Conservation (phyloP, 2,113 vertebrate genomes). For the Motacilla alba region DNA sequence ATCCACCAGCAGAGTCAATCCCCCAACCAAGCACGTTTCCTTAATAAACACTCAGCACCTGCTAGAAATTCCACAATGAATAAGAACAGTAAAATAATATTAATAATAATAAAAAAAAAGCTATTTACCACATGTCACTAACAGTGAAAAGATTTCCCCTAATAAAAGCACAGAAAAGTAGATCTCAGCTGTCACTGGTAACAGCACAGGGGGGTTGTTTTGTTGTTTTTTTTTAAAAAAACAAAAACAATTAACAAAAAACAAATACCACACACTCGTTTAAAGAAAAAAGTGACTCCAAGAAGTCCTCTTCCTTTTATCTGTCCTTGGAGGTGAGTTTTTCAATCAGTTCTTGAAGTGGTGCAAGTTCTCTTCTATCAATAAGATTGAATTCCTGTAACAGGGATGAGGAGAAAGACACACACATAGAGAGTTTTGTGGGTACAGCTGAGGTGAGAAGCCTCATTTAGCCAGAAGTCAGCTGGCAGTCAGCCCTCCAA, state of each 20-base stretch:
- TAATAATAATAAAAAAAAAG: background rate
- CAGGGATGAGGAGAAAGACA: background rate
- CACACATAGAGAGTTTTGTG: background rate
- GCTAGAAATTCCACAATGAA: conserved; percentile 59
- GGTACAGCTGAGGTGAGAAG: background rate
- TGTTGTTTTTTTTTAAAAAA: background rate
- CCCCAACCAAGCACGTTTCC: conserved; percentile 39
- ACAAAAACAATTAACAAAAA: conserved; percentile 32
- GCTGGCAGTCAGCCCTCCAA: background rate
- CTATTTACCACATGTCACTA: conserved; percentile 62
- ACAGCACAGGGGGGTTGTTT: conserved; percentile 17
- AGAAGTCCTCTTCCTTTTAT: conserved; percentile 71
- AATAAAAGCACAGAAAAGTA: conserved; percentile 70
- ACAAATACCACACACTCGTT: conserved; percentile 53
- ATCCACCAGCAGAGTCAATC: conserved; percentile 62
- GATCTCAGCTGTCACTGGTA: conserved; percentile 64
- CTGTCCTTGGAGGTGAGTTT: conserved; percentile 90
- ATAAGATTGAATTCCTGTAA: conserved; percentile 87
- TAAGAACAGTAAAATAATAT: background rate
- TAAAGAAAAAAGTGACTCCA: conserved; percentile 57
- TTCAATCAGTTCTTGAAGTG: conserved; percentile 88
- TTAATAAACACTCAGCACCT: conserved; percentile 55
- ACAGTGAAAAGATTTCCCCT: conserved; percentile 62
- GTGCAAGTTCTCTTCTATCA: conserved; percentile 86
- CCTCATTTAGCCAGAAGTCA: background rate